Evolutionary conservation across 2,797 vertebrate genomes (phyloP).

Genomic region (Apodemus agrarius): DNA sequence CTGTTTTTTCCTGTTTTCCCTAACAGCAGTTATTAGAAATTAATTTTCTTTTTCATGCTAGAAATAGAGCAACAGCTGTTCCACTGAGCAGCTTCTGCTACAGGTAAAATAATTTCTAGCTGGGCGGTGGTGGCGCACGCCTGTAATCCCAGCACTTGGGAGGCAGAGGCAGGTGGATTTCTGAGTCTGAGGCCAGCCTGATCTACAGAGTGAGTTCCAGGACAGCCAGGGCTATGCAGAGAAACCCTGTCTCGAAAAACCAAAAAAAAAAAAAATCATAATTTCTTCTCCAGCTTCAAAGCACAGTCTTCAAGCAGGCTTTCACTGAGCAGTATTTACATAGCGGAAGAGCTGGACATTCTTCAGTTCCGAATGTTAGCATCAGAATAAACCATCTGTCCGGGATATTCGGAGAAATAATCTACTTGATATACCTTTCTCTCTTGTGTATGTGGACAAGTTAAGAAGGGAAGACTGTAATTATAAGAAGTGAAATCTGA

Average conservation of each 20-base stretch:
- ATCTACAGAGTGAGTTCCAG: no score
- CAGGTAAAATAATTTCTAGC: no score
- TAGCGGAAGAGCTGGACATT: neutral
- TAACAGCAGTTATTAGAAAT: neutral
- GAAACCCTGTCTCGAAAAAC: no score
- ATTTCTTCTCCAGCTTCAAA: neutral
- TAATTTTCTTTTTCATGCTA: neutral
- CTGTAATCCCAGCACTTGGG: no score
- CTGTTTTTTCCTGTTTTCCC: constrained; percentile 9
- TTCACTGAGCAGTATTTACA: neutral
- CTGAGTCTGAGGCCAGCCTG: no score
- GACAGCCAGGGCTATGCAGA: no score
- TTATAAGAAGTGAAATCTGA: neutral
- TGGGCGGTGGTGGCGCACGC: no score
- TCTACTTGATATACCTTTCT: neutral
- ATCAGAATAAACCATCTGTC: neutral
- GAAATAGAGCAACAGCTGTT: neutral
- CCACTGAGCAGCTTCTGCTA: neutral
- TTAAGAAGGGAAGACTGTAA: neutral
- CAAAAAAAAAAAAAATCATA: no score
- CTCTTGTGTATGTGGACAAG: neutral
- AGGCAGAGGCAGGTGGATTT: no score
- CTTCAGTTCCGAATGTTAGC: neutral
- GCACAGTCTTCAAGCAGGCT: neutral
- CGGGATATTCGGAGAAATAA: neutral